Percentiles rank a stretch among this genome's conserved stretches.
Evolutionary conservation across 2,113 vertebrate genomes (phyloP).

Genomic region (Cebidichthys violaceus): DNA sequence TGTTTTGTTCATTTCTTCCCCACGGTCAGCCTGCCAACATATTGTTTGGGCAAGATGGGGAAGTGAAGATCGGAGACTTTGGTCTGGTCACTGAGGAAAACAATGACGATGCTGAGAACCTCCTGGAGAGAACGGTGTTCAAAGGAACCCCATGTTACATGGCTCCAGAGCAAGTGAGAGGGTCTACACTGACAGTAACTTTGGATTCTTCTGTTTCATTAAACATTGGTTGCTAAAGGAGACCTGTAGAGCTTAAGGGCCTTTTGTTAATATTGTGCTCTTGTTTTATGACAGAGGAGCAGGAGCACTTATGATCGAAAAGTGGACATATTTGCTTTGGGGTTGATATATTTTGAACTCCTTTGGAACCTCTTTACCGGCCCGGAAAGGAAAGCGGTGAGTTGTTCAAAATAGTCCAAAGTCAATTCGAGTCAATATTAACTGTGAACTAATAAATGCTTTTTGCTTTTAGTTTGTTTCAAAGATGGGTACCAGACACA

Average conservation of each 20-base stretch:
- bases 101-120: conserved; percentile 40
- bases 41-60: conserved; percentile 81
- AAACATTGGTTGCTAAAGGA: not conserved
- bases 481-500: not conserved
- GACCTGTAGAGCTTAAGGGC: not conserved
- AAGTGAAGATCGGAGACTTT: conserved; percentile 93
- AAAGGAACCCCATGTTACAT: conserved; percentile 77
- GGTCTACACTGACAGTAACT: not conserved
- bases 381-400: conserved; percentile 66
- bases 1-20: conserved; percentile 8
- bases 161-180: conserved; percentile 82
- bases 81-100: conserved; percentile 85
- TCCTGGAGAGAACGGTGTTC: conserved; percentile 68
- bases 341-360: conserved; percentile 90
- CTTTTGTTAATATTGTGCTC: not conserved
- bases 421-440: not conserved
- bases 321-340: conserved; percentile 92
- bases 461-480: conserved; percentile 2
- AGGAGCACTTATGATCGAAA: conserved; percentile 78
- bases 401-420: conserved; percentile 14
- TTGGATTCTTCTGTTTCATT: not conserved
- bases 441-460: not conserved
- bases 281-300: conserved; percentile 58
- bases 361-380: conserved; percentile 64
- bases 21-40: conserved; percentile 88